Evolutionary conservation across 2,113 vertebrate genomes (phyloP).

Genomic region (Tringa solitaria): DNA sequence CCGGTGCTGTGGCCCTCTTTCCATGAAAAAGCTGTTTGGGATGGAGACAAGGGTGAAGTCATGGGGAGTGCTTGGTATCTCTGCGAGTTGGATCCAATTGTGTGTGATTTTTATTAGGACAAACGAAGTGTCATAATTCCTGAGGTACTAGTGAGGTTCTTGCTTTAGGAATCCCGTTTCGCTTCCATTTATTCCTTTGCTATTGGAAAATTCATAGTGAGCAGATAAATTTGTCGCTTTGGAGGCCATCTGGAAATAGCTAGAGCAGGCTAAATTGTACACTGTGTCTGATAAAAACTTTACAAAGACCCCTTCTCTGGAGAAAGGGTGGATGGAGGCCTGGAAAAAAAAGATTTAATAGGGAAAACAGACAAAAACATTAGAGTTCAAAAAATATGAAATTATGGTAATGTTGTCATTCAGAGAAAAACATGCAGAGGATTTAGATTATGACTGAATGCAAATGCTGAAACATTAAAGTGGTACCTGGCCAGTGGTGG

Average conservation of each 20-base stretch:
- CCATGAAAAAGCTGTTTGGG: slow-evolving; percentile 23
- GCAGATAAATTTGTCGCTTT: background rate
- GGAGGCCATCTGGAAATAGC: slow-evolving; percentile 27
- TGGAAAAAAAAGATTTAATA: background rate
- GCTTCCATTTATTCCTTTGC: background rate
- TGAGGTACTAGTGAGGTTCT: background rate
- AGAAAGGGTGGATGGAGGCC: background rate
- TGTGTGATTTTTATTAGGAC: background rate
- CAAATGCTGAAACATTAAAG: background rate
- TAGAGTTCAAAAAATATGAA: background rate
- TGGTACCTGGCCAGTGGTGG: background rate
- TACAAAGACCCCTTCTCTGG: background rate
- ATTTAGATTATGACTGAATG: background rate
- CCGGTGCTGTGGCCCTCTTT: background rate
- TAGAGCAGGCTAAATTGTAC: background rate
- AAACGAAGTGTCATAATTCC: background rate
- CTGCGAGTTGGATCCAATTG: background rate
- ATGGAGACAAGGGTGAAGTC: slow-evolving; percentile 37
- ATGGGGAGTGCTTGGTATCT: background rate
- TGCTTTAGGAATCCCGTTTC: background rate
- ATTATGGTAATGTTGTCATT: background rate
- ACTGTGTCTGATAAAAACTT: background rate
- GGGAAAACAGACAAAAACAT: background rate
- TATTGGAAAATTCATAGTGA: background rate
- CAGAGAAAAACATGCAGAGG: background rate